Percentiles rank a stretch among this genome's conserved stretches.
These are phyloP conservation scores for Myotis yumanensis DNA, from an alignment of 2,113 vertebrate genomes.

Conservation along the genomic window DNA sequence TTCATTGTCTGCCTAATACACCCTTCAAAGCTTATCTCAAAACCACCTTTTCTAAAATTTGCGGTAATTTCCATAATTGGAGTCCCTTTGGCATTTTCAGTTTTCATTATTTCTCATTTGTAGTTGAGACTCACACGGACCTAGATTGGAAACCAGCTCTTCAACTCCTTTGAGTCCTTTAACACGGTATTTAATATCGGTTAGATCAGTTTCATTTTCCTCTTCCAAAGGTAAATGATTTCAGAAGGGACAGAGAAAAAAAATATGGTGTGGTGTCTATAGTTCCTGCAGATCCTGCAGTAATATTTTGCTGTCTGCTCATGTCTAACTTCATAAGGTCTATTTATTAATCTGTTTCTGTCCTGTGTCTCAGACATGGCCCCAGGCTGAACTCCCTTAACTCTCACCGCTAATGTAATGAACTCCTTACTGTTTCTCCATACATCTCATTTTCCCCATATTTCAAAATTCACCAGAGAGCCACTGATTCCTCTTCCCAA, in stretches of 20 bases:
- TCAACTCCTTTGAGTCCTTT: background rate
- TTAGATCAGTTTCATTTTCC: constrained; percentile 17
- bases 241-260: background rate
- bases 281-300: background rate
- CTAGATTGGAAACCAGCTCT: background rate
- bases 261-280: background rate
- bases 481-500: background rate
- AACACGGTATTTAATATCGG: background rate
- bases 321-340: background rate
- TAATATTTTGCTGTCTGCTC: constrained; percentile 12
- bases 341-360: background rate
- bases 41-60: constrained; percentile 3
- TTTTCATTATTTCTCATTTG: background rate
- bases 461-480: background rate
- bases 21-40: background rate
- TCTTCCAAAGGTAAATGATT: constrained; percentile 20
- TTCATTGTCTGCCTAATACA: background rate
- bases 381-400: background rate
- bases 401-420: background rate
- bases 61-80: background rate
- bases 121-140: background rate
- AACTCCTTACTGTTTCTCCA: background rate
- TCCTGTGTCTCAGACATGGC: background rate
- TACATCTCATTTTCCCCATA: background rate
- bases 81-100: background rate